phyloP scores from a whole-genome alignment of 2,888 invertebrate species.

The Lamproptera curius region DNA sequence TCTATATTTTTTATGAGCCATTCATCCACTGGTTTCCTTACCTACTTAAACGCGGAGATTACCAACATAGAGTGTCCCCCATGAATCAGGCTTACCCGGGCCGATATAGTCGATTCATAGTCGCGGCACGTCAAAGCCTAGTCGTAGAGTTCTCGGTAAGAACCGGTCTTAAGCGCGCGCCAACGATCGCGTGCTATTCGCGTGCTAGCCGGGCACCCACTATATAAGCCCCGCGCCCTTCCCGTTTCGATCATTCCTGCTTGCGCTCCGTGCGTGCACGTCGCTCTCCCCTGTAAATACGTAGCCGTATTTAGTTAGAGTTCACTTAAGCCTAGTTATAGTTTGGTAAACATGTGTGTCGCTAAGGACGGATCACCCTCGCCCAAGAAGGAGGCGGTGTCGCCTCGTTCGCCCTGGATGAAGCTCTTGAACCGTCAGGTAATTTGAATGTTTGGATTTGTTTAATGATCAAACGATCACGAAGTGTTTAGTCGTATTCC shows the following conservation, averaged over 20 bases:
- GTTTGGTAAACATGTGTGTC: constrained; percentile 68
- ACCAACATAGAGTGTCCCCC: too few species aligned
- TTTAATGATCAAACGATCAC: too few species aligned
- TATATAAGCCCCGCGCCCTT: constrained; percentile 69
- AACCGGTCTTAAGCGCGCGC: constrained; percentile 69
- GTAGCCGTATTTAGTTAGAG: constrained; percentile 48
- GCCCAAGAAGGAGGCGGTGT: constrained; percentile 59
- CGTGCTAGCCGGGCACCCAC: constrained; percentile 40
- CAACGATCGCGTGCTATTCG: constrained; percentile 65
- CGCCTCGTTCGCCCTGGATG: constrained; percentile 77
- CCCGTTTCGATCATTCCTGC: constrained; percentile 70
- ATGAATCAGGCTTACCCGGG: constrained; percentile 49
- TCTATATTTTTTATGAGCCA: too few species aligned
- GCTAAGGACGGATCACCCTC: constrained; percentile 68
- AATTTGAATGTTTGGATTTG: constrained; percentile 34
- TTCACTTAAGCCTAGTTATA: constrained; percentile 53
- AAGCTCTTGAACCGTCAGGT: constrained; percentile 78
- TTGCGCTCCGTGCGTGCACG: constrained; percentile 58
- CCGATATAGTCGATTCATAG: constrained; percentile 47
- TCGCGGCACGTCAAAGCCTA: constrained; percentile 68
- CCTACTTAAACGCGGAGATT: too few species aligned
- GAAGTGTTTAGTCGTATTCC: too few species aligned
- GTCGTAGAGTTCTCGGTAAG: constrained; percentile 67
- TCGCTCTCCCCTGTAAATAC: constrained; percentile 65
- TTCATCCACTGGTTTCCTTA: too few species aligned